A percentile compares a stretch with the other conserved stretches of the same genome.
These are phyloP conservation scores for Atrichornis clamosus DNA, from an alignment of 2,113 vertebrate genomes.

Conservation along the genomic window DNA sequence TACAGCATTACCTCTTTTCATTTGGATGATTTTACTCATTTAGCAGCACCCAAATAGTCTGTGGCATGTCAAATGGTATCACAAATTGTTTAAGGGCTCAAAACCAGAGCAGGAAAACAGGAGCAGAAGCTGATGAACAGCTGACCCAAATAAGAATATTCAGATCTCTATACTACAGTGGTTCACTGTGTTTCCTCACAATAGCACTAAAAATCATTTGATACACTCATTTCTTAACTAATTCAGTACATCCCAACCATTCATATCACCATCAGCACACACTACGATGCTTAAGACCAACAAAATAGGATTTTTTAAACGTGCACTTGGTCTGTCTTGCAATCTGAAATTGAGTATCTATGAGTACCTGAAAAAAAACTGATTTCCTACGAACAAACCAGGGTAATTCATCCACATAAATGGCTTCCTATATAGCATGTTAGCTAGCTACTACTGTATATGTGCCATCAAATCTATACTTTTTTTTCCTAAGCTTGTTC, in stretches of 20 bases:
- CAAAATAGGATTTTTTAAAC: background rate
- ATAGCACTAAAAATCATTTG: background rate
- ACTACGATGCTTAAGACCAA: background rate
- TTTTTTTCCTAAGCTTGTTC: background rate
- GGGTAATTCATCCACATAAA: background rate
- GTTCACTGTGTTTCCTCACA: background rate
- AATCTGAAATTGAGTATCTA: background rate
- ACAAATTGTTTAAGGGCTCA: background rate
- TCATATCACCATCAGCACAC: background rate
- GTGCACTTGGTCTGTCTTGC: background rate
- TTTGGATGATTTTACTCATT: background rate
- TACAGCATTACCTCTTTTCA: background rate
- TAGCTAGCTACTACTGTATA: background rate
- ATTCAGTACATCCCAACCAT: background rate
- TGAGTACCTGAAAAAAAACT: background rate
- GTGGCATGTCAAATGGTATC: background rate
- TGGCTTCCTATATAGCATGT: background rate
- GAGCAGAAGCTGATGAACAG: background rate
- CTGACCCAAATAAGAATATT: background rate
- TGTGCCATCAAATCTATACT: background rate
- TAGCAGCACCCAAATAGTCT: background rate
- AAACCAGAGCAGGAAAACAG: background rate
- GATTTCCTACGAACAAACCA: background rate
- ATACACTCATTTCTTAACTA: background rate
- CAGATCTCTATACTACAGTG: background rate